Conservation (phyloP, 1,140 invertebrate genomes). For the Luehdorfia chinensis region DNA sequence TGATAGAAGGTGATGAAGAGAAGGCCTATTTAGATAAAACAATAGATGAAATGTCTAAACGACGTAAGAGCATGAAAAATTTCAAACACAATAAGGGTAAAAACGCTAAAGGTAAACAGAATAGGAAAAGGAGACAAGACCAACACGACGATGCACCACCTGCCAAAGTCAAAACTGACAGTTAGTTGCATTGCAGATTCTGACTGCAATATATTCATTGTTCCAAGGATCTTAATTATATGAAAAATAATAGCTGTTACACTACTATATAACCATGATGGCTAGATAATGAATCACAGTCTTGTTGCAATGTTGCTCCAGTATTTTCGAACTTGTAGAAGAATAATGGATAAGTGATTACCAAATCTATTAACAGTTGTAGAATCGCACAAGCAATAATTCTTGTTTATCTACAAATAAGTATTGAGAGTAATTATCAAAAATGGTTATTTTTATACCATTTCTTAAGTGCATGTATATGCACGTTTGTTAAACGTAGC, state of each 20-base stretch:
- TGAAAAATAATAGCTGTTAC: neutral
- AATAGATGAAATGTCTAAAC: slow-evolving; percentile 79
- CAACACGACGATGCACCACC: slow-evolving; percentile 41
- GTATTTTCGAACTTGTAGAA: too few relatives aligned
- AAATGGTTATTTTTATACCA: too few relatives aligned
- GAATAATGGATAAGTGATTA: too few relatives aligned
- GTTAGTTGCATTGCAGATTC: slow-evolving; percentile 26
- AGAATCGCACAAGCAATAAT: too few relatives aligned
- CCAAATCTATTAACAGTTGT: neutral
- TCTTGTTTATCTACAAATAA: too few relatives aligned
- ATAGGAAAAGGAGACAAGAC: slow-evolving; percentile 50
- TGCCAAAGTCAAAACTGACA: slow-evolving; percentile 47
- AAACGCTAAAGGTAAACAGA: slow-evolving; percentile 43
- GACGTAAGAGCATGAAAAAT: slow-evolving; percentile 69
- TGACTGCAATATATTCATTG: slow-evolving; percentile 7
- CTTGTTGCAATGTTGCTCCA: too few relatives aligned
- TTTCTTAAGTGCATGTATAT: too few relatives aligned
- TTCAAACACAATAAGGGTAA: slow-evolving; percentile 54
- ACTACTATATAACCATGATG: neutral
- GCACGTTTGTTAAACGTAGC: too few relatives aligned
- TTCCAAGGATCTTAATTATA: neutral
- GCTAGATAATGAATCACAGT: too few relatives aligned
- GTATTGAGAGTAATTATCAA: too few relatives aligned
- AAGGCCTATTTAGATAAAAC: slow-evolving; percentile 81
- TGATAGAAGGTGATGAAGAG: slow-evolving; percentile 85